These are phyloP conservation scores for Cartodere bifasciata DNA, from an alignment of 2,888 invertebrate genomes.

Conservation along the genomic window DNA sequence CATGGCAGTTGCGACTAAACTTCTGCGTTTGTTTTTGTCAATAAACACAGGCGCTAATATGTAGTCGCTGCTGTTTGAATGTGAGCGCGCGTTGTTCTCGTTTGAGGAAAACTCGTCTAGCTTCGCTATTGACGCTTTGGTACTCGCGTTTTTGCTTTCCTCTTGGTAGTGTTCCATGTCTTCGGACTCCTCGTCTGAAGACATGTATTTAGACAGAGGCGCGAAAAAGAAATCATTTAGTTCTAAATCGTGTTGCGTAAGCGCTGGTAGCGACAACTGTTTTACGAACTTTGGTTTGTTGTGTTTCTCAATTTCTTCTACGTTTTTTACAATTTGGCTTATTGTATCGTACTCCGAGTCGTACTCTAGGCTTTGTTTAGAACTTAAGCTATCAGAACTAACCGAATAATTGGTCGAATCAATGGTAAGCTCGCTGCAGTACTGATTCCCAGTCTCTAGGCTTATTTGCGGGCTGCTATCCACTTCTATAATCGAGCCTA, in stretches of 20 bases:
- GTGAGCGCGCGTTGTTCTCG: background rate
- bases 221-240: slow-evolving; percentile 3
- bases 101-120: background rate
- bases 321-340: slow-evolving; percentile 44
- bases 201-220: background rate
- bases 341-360: slow-evolving; percentile 38
- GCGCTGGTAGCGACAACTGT: slow-evolving; percentile 21
- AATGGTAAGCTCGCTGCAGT: too few species aligned
- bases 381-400: slow-evolving; percentile 20
- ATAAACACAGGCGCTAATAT: slow-evolving; percentile 21
- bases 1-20: slow-evolving; percentile 29
- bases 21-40: slow-evolving; percentile 16
- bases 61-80: slow-evolving; percentile 3
- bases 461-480: background rate
- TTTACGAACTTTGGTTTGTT: slow-evolving; percentile 18
- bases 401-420: slow-evolving; percentile 18
- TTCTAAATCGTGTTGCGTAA: slow-evolving; percentile 1
- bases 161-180: background rate
- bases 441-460: slow-evolving; percentile 12
- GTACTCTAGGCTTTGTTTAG: too few species aligned
- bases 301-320: slow-evolving; percentile 28
- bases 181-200: background rate
- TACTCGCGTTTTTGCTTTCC: background rate
- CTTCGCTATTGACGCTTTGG: background rate
- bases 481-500: slow-evolving; percentile 44